These are phyloP conservation scores for Sternotherus odoratus DNA, from an alignment of 2,797 vertebrate genomes.

Conservation along the genomic window DNA sequence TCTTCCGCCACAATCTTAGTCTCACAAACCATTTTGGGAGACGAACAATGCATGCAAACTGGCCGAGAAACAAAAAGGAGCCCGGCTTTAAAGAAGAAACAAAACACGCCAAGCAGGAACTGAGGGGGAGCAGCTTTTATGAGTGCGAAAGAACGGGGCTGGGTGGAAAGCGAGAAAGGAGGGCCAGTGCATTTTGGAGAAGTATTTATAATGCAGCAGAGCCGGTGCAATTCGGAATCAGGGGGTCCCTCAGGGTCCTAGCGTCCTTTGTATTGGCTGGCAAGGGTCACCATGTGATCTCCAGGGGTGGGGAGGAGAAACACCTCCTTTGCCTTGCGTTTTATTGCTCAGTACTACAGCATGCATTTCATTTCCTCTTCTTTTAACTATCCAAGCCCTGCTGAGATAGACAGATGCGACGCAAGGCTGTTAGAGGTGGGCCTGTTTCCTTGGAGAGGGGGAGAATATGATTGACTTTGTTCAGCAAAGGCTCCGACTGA, in stretches of 20 bases:
- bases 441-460: background rate
- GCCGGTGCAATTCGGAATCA: conserved; percentile 83
- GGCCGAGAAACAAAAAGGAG: conserved; percentile 59
- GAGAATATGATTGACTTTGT: background rate
- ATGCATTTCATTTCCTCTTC: background rate
- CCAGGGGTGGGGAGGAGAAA: conserved; percentile 73
- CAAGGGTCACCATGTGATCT: conserved; percentile 82
- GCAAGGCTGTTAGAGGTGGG: background rate
- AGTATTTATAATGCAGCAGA: conserved; percentile 90
- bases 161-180: conserved; percentile 87
- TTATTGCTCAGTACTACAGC: background rate
- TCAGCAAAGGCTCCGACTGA: background rate
- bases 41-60: conserved; percentile 95
- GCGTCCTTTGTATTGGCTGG: conserved; percentile 86
- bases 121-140: conserved; percentile 43
- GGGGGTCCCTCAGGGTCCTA: conserved; percentile 86
- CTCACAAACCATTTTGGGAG: conserved; percentile 99
- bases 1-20: conserved; percentile 97
- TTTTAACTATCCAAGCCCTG: background rate
- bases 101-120: conserved; percentile 65
- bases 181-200: conserved; percentile 86
- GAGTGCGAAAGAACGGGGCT: conserved; percentile 80
- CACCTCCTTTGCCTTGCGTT: conserved; percentile 24
- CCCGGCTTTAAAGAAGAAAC: background rate
- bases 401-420: background rate